A percentile compares a stretch with the other conserved stretches of the same genome.
phyloP scores from a whole-genome alignment of 1,140 invertebrate genomes.

The Lepidurus couesii region DNA sequence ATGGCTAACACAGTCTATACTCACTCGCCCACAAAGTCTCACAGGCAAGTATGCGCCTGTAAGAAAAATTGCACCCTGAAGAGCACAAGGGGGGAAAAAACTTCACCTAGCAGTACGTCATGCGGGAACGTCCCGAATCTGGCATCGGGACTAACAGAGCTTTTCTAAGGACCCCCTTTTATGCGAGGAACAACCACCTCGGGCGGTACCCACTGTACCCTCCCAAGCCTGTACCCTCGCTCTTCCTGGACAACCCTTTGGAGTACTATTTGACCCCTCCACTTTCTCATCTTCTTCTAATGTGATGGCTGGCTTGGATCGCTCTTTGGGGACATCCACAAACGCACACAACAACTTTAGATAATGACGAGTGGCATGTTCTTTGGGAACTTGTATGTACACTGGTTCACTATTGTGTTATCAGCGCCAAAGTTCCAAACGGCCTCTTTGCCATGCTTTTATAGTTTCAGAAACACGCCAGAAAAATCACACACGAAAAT shows the following conservation, averaged over 20 bases:
- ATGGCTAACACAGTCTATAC: neutral
- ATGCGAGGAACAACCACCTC: too few species aligned
- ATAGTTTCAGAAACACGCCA: too few species aligned
- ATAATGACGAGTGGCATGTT: neutral
- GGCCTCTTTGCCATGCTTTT: too few species aligned
- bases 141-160: neutral
- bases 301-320: conserved; percentile 2
- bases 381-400: too few species aligned
- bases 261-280: conserved; percentile 8
- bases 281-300: conserved; percentile 17
- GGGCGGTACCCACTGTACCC: too few species aligned
- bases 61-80: conserved; percentile 6
- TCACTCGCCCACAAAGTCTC: neutral
- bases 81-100: neutral
- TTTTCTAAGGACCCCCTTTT: too few species aligned
- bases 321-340: conserved; percentile 2
- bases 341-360: conserved; percentile 19
- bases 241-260: neutral
- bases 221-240: too few species aligned
- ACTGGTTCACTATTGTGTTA: too few species aligned
- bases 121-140: neutral
- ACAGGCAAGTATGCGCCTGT: neutral
- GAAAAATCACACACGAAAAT: too few species aligned
- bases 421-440: too few species aligned
- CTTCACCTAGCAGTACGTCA: neutral